A percentile compares a stretch with the other conserved stretches of the same genome.
These are phyloP conservation scores for Stercorarius parasiticus DNA, from an alignment of 2,113 vertebrate species.

Conservation along the genomic window DNA sequence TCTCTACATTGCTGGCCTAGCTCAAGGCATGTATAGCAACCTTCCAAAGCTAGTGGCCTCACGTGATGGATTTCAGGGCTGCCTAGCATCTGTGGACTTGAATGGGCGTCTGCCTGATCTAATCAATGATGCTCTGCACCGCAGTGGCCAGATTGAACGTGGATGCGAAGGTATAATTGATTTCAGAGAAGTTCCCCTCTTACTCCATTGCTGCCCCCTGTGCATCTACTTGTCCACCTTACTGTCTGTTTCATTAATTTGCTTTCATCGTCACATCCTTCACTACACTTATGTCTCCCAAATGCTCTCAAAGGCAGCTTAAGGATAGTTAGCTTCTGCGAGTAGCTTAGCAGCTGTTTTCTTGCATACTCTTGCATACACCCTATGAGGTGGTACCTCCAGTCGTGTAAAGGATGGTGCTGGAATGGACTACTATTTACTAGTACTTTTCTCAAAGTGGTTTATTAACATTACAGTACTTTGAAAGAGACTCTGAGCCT, in stretches of 20 bases:
- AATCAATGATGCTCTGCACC: constrained; percentile 91
- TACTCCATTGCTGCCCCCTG: neutral
- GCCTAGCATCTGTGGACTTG: constrained; percentile 94
- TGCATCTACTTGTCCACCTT: constrained; percentile 4
- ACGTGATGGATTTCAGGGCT: constrained; percentile 96
- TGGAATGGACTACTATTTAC: neutral
- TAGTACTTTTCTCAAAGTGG: neutral
- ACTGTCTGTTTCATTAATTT: constrained; percentile 36
- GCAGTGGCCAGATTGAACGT: constrained; percentile 97
- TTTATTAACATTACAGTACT: neutral
- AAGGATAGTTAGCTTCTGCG: neutral
- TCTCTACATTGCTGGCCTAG: constrained; percentile 94
- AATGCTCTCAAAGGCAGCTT: neutral
- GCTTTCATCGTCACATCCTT: constrained; percentile 54
- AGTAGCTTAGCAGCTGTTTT: neutral
- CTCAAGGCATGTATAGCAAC: constrained; percentile 92
- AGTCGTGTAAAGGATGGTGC: neutral
- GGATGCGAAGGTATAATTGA: constrained; percentile 94
- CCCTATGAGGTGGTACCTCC: neutral
- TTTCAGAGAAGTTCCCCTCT: constrained; percentile 57
- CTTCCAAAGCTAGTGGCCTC: constrained; percentile 96
- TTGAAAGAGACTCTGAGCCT: neutral
- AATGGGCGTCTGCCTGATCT: constrained; percentile 97
- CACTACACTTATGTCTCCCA: neutral
- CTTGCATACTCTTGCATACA: neutral